A percentile compares a stretch with the other conserved stretches of the same genome.
Evolutionary conservation across 2,797 vertebrate species (phyloP).

Genomic region (Hypotaenidia philippensis): DNA sequence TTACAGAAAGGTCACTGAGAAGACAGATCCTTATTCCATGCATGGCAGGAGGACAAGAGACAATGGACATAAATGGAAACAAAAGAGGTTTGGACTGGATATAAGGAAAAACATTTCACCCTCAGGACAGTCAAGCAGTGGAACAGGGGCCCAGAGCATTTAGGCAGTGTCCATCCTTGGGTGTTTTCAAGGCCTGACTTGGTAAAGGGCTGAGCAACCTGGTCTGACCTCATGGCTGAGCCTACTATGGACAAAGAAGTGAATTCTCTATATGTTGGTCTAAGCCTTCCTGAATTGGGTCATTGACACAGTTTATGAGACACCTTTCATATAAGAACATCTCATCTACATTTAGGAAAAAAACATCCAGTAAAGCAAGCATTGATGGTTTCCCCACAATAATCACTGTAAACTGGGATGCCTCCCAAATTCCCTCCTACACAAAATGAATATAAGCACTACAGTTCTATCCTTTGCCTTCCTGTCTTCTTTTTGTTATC

Average conservation of each 20-base stretch:
- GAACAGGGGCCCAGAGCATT: neutral
- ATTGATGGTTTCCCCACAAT: neutral
- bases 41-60: neutral
- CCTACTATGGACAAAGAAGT: neutral
- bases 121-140: neutral
- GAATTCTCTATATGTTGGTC: neutral
- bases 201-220: conserved; percentile 6
- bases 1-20: neutral
- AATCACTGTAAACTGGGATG: neutral
- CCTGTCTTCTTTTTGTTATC: neutral
- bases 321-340: conserved; percentile 10
- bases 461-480: neutral
- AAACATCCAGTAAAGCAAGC: neutral
- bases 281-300: conserved; percentile 23
- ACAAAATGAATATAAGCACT: neutral
- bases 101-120: neutral
- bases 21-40: neutral
- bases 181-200: neutral
- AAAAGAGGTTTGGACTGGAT: neutral
- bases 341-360: neutral
- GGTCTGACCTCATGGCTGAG: conserved; percentile 32
- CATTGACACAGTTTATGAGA: conserved; percentile 29
- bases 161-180: neutral
- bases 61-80: neutral
- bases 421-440: neutral